Base-by-base conservation (phyloP, 2,888 invertebrate species). In the Lathronympha strigana region DNA sequence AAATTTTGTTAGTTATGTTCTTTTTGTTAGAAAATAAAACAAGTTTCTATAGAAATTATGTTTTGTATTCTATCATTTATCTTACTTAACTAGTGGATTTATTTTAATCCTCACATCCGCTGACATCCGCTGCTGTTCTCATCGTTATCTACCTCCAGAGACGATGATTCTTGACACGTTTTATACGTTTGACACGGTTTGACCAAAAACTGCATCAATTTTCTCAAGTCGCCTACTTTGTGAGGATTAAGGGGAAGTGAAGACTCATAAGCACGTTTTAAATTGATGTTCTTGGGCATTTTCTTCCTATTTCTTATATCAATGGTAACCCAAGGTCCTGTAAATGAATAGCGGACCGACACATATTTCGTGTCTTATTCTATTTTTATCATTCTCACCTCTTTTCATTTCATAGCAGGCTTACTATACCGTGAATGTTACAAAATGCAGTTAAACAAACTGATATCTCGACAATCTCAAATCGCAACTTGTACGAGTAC, bases 281-380 rank as follows among this genome's bases (percentile, higher is more conserved):
- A 36, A 36, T 49, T 58, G 13, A 49, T 6, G 23, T 49, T 49
- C 13, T 49, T 1, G 47, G 58, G 58, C 25, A 36, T 17, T 49
- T 58, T 49, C 43, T 58, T 49, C 58, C 36, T 49, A 58, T 58
- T 58, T 3, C 36, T 47, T 1, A 58, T 36, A 1, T 36, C 23
- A 36, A 49, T 49, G 19, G 55, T 57, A 57, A 57, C 55, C 55
- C 55, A 57, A 43, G 43, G 55, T 57, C 43, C 55, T 13, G 43
- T 57, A 4, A 57, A 57, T 45, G 43, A 57, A n/a, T 57, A 57
- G 0, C 55, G 43, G 8, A 45, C 43, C 17, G 9, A 43, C 43
- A 57, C 43, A 45, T 23, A 57, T 43, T 57, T 28, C 0, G 55
- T 28, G 19, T 43, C 55, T 5, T 57, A 13, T 57, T 43, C 55